Percentiles rank a stretch among this genome's conserved stretches.
Evolutionary conservation across 2,888 invertebrate species (phyloP).

Genomic region (Apodemia zela): DNA sequence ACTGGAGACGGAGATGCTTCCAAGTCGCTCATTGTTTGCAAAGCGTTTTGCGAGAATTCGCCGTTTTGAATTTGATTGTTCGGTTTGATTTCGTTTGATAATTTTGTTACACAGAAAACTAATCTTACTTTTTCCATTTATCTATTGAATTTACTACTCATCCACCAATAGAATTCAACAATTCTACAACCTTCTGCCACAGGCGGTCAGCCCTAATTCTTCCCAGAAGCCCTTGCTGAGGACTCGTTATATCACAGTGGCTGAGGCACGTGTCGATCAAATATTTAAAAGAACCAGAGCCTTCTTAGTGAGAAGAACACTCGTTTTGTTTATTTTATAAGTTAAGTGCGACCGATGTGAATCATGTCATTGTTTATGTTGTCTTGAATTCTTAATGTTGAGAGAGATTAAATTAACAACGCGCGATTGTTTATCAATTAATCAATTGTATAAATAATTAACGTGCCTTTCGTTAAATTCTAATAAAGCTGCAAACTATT

Average conservation of each 20-base stretch:
- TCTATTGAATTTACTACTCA: slow-evolving; percentile 21
- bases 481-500: not conserved
- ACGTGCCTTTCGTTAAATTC: not conserved
- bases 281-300: not conserved
- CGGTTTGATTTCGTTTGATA: slow-evolving; percentile 4
- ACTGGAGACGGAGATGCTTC: no score
- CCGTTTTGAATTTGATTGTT: no score
- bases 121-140: slow-evolving; percentile 26
- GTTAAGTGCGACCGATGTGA: not conserved
- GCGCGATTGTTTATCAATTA: not conserved
- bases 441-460: not conserved
- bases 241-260: slow-evolving; percentile 27
- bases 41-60: no score
- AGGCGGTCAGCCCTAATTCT: slow-evolving; percentile 25
- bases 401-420: not conserved
- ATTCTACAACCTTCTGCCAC: slow-evolving; percentile 25
- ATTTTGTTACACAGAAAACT: slow-evolving; percentile 9
- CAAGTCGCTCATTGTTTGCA: no score
- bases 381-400: not conserved
- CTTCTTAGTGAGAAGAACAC: not conserved
- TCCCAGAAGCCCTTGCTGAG: slow-evolving; percentile 29
- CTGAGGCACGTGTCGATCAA: slow-evolving; percentile 8
- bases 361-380: not conserved
- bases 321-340: not conserved
- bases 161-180: slow-evolving; percentile 28